Evolutionary conservation across 2,797 vertebrate species (phyloP).

Genomic region (Antrozous pallidus): DNA sequence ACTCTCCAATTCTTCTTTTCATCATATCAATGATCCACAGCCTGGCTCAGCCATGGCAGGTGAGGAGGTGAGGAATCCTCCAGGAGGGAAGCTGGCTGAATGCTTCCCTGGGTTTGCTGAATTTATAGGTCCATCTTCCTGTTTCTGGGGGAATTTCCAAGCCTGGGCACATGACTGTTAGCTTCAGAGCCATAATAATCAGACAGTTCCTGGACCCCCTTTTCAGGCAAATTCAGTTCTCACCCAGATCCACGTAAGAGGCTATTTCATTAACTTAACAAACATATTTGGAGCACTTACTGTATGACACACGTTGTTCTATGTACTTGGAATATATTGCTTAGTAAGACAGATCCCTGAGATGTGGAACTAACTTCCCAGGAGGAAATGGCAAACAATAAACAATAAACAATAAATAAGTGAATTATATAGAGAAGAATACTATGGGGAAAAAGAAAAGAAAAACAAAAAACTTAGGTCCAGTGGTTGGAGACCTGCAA

Average conservation of each 20-base stretch:
- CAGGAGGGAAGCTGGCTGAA: not conserved
- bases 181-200: not conserved
- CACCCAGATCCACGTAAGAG: not conserved
- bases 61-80: not conserved
- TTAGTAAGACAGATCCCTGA: not conserved
- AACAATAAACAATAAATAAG: not conserved
- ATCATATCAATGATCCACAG: not conserved
- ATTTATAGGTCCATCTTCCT: not conserved
- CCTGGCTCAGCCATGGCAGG: not conserved
- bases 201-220: not conserved
- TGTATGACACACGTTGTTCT: not conserved
- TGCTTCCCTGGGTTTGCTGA: not conserved
- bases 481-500: not conserved
- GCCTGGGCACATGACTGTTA: not conserved
- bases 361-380: not conserved
- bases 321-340: not conserved
- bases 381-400: not conserved
- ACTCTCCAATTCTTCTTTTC: not conserved
- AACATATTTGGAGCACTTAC: not conserved
- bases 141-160: not conserved
- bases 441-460: not conserved
- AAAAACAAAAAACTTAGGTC: not conserved
- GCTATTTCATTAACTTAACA: not conserved
- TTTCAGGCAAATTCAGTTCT: not conserved
- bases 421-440: not conserved